These are phyloP conservation scores for Drosophila burlai DNA, from an alignment of 1,140 invertebrate genomes.

Conservation along the genomic window DNA sequence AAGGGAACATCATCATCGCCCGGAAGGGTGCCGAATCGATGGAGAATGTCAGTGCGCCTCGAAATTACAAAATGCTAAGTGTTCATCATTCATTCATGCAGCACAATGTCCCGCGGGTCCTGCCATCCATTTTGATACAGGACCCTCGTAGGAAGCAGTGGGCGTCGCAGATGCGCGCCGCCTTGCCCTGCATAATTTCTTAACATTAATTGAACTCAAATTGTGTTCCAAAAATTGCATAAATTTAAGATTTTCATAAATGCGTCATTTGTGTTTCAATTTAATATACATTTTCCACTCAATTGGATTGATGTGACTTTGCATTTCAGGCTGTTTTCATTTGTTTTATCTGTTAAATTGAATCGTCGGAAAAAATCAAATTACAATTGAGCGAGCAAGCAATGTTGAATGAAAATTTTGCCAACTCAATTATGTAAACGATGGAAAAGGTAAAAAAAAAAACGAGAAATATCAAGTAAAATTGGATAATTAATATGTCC, in stretches of 20 bases:
- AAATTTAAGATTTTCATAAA: slow-evolving; percentile 17
- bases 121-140: slow-evolving; percentile 27
- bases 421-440: slow-evolving; percentile 37
- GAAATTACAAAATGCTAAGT: slow-evolving; percentile 41
- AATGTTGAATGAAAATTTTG: background rate
- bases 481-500: slow-evolving; percentile 19
- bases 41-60: slow-evolving; percentile 7
- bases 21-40: slow-evolving; percentile 28
- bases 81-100: slow-evolving; percentile 41
- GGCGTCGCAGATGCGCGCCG: slow-evolving; percentile 1
- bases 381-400: slow-evolving; percentile 6
- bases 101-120: slow-evolving; percentile 12
- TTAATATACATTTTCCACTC: slow-evolving; percentile 7
- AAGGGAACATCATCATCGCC: background rate
- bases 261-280: background rate
- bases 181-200: slow-evolving; percentile 31
- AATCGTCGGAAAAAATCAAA: background rate
- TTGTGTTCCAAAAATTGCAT: background rate
- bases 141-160: background rate
- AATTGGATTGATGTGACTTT: slow-evolving; percentile 22
- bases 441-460: background rate
- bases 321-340: background rate
- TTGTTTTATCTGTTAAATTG: background rate
- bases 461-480: background rate
- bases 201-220: background rate